phyloP scores from a whole-genome alignment of 2,797 vertebrate genomes.

The Coranthus polyacanthus region DNA sequence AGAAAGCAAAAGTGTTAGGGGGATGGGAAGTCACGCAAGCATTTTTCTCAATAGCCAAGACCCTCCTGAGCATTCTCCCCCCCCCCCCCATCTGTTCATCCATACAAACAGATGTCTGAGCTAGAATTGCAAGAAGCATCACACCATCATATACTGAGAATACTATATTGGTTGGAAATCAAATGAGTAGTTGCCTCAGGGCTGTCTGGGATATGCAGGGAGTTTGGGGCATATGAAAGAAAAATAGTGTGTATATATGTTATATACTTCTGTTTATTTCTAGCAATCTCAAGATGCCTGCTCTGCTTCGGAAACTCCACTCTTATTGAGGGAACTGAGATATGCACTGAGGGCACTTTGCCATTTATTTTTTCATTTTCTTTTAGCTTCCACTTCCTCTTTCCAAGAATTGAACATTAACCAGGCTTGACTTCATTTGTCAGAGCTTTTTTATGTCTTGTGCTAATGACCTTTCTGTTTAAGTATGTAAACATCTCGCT shows the following conservation, averaged over 20 bases:
- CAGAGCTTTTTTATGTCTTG: constrained; percentile 68
- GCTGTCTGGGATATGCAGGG: constrained; percentile 57
- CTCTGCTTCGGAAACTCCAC: constrained; percentile 25
- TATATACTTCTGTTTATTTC: constrained; percentile 50
- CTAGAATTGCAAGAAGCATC: constrained; percentile 53
- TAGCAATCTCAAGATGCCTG: constrained; percentile 34
- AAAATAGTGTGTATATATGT: constrained; percentile 44
- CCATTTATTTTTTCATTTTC: constrained; percentile 43
- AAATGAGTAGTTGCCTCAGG: constrained; percentile 69
- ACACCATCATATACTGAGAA: constrained; percentile 58
- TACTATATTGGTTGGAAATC: constrained; percentile 66
- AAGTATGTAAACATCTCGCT: constrained; percentile 73
- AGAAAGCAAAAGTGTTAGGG: constrained; percentile 61
- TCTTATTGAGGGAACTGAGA: constrained; percentile 38
- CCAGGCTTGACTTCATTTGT: constrained; percentile 78
- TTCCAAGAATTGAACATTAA: constrained; percentile 68
- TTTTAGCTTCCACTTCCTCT: constrained; percentile 42
- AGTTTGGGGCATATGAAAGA: constrained; percentile 53
- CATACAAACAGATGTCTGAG: constrained; percentile 75
- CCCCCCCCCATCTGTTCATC: constrained; percentile 67
- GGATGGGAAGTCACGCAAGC: constrained; percentile 64
- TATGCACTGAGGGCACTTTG: constrained; percentile 44
- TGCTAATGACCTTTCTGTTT: constrained; percentile 79
- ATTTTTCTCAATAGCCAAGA: constrained; percentile 71
- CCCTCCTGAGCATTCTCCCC: constrained; percentile 55